Base-by-base conservation (phyloP, 1,140 invertebrate genomes). In the Drosophila setifemur region DNA sequence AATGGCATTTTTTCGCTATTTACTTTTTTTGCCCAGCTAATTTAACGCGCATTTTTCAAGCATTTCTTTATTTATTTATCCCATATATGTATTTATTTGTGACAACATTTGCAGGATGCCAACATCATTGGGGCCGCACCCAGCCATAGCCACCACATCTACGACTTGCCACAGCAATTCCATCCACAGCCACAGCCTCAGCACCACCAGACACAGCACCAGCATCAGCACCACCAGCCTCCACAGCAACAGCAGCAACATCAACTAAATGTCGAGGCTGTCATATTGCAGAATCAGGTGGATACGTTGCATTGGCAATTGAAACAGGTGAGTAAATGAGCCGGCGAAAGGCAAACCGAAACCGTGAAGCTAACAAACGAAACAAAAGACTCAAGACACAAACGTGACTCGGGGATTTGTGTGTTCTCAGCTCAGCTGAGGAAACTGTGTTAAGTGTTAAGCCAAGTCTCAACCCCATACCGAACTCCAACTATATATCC, bases 261-360 rank as follows among this genome's bases (percentile, higher is more conserved):
- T 16, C 68, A 72, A 60, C 47, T 86, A 71, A 90, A 90, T 85
- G 81, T 93, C 78, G 94, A 95, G 91, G 93, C 93, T 73, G 93
- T 93, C 61, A 92, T 93, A 48, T 91, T 95, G 57, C 94, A 95
- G 89, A 94, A 94, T 78, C 94, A 95, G 90, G 93, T 96, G 70
- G 94, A 95, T 73, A 95, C 95, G 47, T 91, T 96, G 57, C 93
- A 95, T 85, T 96, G 95, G 95, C 95, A 96, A 90, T 89, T 96
- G 39, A 94, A 94, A 91, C 95, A 96, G 94, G 95, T 96, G 92
- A 90, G 78, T 79, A 35, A 47, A 31, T 48, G 31, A 37, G 16
- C 1, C 23, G 11, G 42, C 45, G 60, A 43, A 43, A 45, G 40
- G 40, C 23, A 35, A 6, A 5, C 12, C 26, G n/a, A 48, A 23